Evolutionary conservation across 1,140 invertebrate genomes (phyloP).

Genomic region (Reticulitermes speratus): DNA sequence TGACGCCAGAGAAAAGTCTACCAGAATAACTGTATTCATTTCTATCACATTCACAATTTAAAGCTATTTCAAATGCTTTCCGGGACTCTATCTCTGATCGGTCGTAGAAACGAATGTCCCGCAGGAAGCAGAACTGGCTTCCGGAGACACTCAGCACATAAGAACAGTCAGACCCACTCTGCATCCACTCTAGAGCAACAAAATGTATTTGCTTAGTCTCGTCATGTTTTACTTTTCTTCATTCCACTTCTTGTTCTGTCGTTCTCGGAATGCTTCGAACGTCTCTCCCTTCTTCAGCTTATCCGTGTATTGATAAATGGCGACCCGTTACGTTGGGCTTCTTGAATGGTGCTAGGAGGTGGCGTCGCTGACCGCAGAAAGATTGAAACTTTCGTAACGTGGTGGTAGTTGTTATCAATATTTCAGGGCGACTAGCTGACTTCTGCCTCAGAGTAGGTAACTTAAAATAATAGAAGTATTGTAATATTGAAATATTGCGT

Average conservation of each 20-base stretch:
- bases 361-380: no score
- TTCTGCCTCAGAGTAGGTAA: no score
- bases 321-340: neutral
- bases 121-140: neutral
- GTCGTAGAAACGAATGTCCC: neutral
- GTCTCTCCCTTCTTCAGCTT: no score
- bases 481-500: no score
- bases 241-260: neutral
- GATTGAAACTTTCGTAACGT: no score
- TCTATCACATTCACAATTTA: neutral
- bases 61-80: neutral
- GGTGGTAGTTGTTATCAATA: no score
- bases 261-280: neutral
- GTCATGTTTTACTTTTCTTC: neutral
- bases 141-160: neutral
- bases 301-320: neutral
- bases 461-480: no score
- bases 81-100: neutral
- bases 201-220: no score
- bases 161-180: neutral
- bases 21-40: neutral
- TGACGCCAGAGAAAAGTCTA: neutral
- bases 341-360: neutral
- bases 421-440: no score
- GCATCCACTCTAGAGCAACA: neutral